These are phyloP conservation scores for Hirtodrosophila cameraria DNA, from an alignment of 2,888 invertebrate genomes.

Conservation along the genomic window DNA sequence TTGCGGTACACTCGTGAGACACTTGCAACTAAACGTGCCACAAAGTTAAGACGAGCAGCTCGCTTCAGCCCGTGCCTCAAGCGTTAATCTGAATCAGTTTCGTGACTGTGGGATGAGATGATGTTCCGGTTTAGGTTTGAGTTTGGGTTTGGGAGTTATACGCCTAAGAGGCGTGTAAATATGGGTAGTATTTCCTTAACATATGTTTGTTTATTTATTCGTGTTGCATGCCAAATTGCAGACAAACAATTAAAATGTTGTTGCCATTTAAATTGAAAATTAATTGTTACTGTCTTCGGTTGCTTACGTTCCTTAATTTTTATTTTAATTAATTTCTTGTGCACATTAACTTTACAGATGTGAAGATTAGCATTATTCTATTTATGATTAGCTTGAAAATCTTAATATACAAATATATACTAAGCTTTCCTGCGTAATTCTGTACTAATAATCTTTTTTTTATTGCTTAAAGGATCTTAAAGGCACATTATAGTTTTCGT, in stretches of 20 bases:
- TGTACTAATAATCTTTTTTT: too few species aligned
- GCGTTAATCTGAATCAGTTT: constrained; percentile 60
- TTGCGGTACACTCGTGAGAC: constrained; percentile 14
- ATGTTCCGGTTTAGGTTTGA: not conserved
- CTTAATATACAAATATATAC: too few species aligned
- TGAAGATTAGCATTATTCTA: too few species aligned
- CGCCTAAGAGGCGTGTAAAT: constrained; percentile 49
- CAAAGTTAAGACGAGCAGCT: constrained; percentile 38
- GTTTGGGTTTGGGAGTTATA: not conserved
- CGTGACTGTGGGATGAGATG: not conserved
- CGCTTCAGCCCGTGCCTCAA: constrained; percentile 42
- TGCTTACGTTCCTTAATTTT: not conserved
- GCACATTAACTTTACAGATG: too few species aligned
- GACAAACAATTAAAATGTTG: constrained; percentile 81
- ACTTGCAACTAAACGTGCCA: constrained; percentile 49
- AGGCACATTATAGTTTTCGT: too few species aligned
- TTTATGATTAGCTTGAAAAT: too few species aligned
- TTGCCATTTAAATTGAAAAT: constrained; percentile 78
- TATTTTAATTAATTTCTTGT: not conserved
- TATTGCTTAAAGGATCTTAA: too few species aligned
- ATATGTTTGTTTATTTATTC: constrained; percentile 73
- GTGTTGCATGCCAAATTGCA: constrained; percentile 49
- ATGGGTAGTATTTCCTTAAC: constrained; percentile 43
- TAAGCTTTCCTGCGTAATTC: too few species aligned
- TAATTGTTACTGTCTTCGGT: constrained; percentile 65